Evolutionary conservation across 2,113 vertebrate genomes (phyloP).

Genomic region (western clawed frog (Xenopus tropicalis)): UCB_Xtro_10.0 CM004447.2:2603001-2603500

Average conservation of each 20-base stretch:
- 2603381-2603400: neutral
- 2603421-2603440: too few species aligned
- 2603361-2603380: too few species aligned
- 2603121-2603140: too few species aligned
- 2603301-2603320: too few species aligned
- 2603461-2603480: neutral
- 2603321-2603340: neutral
- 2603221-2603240: neutral
- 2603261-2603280: neutral
- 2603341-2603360: neutral
- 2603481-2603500: neutral
- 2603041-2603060: neutral
- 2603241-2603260: too few species aligned
- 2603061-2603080: slow-evolving; percentile 1
- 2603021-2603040: neutral
- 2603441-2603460: too few species aligned
- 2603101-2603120: neutral
- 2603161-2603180: neutral
- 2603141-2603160: neutral
- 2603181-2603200: slow-evolving; percentile 1
- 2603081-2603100: neutral
- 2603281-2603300: neutral
- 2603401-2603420: neutral
- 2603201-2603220: neutral
- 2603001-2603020: slow-evolving; percentile 1